Evolutionary conservation across 1,140 invertebrate species (phyloP), one percentile per base, ranked within the genome.

Genomic region (Whitmania pigra): DNA sequence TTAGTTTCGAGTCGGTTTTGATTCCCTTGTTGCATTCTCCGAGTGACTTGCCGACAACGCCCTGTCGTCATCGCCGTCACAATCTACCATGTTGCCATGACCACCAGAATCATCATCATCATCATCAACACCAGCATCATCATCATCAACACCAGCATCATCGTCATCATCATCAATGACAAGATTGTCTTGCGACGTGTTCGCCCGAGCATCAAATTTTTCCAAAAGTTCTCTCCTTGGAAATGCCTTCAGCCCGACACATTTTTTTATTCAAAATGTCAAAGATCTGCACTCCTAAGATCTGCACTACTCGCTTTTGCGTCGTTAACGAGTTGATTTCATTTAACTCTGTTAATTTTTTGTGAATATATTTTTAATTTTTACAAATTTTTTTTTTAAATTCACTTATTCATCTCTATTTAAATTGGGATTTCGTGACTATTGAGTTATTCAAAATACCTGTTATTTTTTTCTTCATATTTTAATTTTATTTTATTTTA

Each of bases 141-240:
- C 57, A 63, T 63, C 57, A 15, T 63, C 55, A 17, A 22, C 55
- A 60, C 17, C 55, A 5, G 4, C 55, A 6, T 60, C 55, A 60
- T 60, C 55, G 55, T 60, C 55, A 17, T 27, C 55, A 27, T 60
- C 55, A 60, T 17, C n/a, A n/a, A n/a, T n/a, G n/a, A n/a, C n/a
- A n/a, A n/a, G n/a, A n/a, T n/a, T n/a, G n/a, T n/a, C n/a, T n/a
- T n/a, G n/a, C n/a, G n/a, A n/a, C n/a, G n/a, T n/a, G n/a, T n/a
- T n/a, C n/a, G n/a, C n/a, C n/a, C n/a, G n/a, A n/a, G n/a, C n/a
- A n/a, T n/a, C n/a, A n/a, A n/a, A n/a, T n/a, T n/a, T n/a, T n/a
- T n/a, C n/a, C n/a, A n/a, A n/a, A n/a, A n/a, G n/a, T n/a, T n/a
- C n/a, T n/a, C n/a, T n/a, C n/a, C n/a, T n/a, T n/a, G n/a, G n/a